Evolutionary conservation across 2,113 vertebrate genomes (phyloP).

Genomic region (Eidolon helvum): DNA sequence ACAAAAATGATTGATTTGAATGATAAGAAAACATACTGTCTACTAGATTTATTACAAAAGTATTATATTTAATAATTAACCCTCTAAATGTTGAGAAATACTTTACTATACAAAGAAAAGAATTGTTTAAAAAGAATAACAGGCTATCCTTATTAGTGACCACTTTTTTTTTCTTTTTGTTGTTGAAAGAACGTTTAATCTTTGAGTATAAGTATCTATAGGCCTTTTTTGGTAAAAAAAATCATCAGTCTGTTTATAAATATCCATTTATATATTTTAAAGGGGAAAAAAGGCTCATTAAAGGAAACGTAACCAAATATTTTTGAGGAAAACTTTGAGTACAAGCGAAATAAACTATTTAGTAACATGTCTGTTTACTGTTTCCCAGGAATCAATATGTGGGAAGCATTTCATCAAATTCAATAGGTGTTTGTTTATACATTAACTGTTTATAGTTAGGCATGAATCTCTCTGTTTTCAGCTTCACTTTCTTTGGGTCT

Average conservation of each 20-base stretch:
- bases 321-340: neutral
- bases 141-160: neutral
- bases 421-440: neutral
- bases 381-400: neutral
- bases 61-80: neutral
- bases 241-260: neutral
- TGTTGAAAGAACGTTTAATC: neutral
- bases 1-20: slow-evolving; percentile 3
- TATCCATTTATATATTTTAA: neutral
- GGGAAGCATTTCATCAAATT: neutral
- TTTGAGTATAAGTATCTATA: neutral
- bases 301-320: neutral
- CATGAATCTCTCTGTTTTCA: neutral
- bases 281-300: neutral
- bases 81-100: neutral
- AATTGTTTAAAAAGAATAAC: neutral
- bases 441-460: neutral
- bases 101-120: neutral
- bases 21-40: neutral
- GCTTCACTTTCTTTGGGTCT: neutral
- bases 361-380: neutral
- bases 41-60: neutral
- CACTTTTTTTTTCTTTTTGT: neutral
- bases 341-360: neutral
- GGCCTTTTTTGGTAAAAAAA: neutral